Evolutionary conservation across 1,140 invertebrate genomes (phyloP).

Genomic region (Phymastichus coffea): DNA sequence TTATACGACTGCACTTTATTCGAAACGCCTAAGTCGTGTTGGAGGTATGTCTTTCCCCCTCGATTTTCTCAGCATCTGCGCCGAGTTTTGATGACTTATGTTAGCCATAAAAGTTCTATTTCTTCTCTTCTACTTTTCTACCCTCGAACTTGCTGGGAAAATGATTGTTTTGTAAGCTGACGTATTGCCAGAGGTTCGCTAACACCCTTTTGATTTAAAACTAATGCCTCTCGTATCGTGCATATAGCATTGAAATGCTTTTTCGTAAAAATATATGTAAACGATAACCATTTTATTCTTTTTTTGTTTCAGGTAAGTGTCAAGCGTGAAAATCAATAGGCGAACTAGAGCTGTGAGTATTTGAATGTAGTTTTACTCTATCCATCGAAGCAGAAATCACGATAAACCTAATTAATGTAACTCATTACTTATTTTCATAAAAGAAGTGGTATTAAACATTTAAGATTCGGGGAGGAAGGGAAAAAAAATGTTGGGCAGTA

Average conservation of each 20-base stretch:
- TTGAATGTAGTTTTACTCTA: no score
- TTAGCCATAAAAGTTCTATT: not conserved
- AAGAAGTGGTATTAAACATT: no score
- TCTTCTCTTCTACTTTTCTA: no score
- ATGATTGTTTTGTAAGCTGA: not conserved
- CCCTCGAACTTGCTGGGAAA: not conserved
- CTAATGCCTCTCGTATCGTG: no score
- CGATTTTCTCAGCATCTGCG: not conserved
- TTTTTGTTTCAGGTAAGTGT: slow-evolving; percentile 7
- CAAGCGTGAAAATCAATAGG: no score
- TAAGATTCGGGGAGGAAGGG: not conserved
- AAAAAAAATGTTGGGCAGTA: no score
- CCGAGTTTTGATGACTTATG: slow-evolving; percentile 7
- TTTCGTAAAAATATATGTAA: not conserved
- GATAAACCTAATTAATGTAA: no score
- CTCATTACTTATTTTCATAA: no score
- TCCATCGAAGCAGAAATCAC: no score
- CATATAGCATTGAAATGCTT: no score
- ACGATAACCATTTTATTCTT: not conserved
- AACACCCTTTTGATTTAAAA: not conserved
- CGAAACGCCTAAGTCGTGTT: no score
- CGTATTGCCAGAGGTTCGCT: not conserved
- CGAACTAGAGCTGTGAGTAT: no score
- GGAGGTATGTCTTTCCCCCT: not conserved
- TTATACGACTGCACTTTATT: not conserved